These are phyloP conservation scores for Madoqua kirkii DNA, from an alignment of 2,113 vertebrate genomes.

Conservation along the genomic window DNA sequence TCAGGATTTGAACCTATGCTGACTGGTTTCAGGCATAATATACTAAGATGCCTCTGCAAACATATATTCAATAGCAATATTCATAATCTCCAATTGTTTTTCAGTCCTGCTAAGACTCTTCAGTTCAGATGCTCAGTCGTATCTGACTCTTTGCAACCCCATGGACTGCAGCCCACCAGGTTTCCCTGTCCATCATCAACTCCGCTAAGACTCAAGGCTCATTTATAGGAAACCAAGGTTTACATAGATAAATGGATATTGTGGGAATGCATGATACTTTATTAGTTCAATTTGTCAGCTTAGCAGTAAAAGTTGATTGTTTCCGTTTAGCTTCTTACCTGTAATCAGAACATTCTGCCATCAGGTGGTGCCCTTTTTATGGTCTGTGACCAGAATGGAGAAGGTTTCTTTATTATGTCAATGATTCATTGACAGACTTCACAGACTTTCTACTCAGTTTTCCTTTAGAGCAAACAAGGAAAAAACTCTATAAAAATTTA, in stretches of 20 bases:
- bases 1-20: not conserved
- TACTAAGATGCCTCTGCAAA: not conserved
- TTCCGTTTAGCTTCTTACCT: not conserved
- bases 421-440: not conserved
- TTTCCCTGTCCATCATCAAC: not conserved
- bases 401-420: not conserved
- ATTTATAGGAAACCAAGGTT: not conserved
- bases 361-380: not conserved
- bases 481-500: not conserved
- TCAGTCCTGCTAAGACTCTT: not conserved
- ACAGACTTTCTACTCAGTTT: not conserved
- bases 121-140: accelerated
- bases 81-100: not conserved
- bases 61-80: not conserved
- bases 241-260: not conserved
- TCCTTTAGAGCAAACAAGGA: not conserved
- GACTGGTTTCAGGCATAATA: not conserved
- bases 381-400: not conserved
- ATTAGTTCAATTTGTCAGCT: not conserved
- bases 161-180: not conserved
- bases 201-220: not conserved
- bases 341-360: not conserved
- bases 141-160: not conserved
- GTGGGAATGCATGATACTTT: not conserved
- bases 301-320: not conserved